Evolutionary conservation across 2,888 invertebrate genomes (phyloP).

Genomic region (Pandemis heparana): DNA sequence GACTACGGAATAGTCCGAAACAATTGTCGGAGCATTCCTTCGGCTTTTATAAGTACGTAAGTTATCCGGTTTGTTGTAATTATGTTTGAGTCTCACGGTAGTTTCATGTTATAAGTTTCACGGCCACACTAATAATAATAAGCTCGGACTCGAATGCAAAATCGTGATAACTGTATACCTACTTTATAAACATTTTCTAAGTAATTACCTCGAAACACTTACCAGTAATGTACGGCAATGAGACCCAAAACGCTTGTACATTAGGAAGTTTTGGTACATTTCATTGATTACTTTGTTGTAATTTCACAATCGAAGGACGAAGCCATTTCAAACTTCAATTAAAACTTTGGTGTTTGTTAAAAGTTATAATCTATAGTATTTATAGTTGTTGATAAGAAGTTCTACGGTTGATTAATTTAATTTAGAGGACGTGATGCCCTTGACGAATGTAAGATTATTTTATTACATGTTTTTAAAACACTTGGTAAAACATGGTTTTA

Average conservation of each 20-base stretch:
- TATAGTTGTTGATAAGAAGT: not conserved
- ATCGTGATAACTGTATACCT: too few species aligned
- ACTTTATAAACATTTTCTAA: not conserved
- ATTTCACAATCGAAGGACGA: slow-evolving; percentile 12
- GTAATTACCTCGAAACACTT: not conserved
- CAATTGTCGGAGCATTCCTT: too few species aligned
- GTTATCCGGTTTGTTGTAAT: too few species aligned
- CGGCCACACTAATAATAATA: too few species aligned
- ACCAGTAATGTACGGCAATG: not conserved
- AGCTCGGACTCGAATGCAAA: too few species aligned
- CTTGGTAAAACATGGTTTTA: too few species aligned
- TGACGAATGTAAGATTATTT: too few species aligned
- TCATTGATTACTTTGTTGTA: slow-evolving; percentile 1
- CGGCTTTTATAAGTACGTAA: too few species aligned
- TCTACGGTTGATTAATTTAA: not conserved
- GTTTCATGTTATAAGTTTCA: too few species aligned
- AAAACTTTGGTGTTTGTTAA: slow-evolving; percentile 10
- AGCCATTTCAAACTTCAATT: slow-evolving; percentile 20
- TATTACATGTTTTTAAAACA: too few species aligned
- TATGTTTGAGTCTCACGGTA: too few species aligned
- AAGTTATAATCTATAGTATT: not conserved
- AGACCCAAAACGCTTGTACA: not conserved
- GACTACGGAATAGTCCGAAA: too few species aligned
- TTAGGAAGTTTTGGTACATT: not conserved
- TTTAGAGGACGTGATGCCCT: not conserved